Base-by-base conservation (phyloP, 2,888 invertebrate species). In the Leucozona laternaria region DNA sequence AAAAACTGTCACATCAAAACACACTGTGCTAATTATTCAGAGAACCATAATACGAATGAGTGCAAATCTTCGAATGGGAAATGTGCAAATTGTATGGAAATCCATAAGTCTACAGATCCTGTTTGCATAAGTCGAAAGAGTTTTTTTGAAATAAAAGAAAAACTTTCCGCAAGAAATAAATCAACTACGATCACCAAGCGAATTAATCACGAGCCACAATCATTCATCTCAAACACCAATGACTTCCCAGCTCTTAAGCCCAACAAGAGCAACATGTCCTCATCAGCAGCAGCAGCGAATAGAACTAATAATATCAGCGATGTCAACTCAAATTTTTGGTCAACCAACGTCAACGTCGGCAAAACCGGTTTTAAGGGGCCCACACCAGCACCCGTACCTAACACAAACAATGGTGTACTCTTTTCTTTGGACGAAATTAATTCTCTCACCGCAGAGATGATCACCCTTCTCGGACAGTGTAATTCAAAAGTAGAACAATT, bases 131-230 rank as follows among this genome's bases (percentile, higher is more conserved):
- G 25, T 37, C 50, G 73, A 5, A 28, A 28, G 6, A 28, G 28
- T 28, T 28, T 28, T 28, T 28, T 28, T 28, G 28, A 28, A 53
- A 53, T 62, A 11, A 53, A 11, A 6, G n/a, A 72, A 45, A 72
- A 45, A 40, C 72, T 72, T 6, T 72, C 58, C 7, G n/a, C 31
- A 2, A 58, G 20, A 34, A 72, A 72, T 15, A 72, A 58, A 58
- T 28, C 40, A 7, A 20, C 22, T 22, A 13, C 11, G 10, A 50
- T 22, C 3, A 28, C 15, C 15, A 55, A 58, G 2, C 31, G 58
- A 48, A 17, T 34, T 37, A 17, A 17, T 50, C 31, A 34, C 22
- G 37, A 31, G 37, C 34, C 31, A 48, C 8, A 66, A 31, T 11
- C 64, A 17, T 17, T 13, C 5, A 48, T 43, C 22, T 4, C 2